phyloP scores from a whole-genome alignment of 2,113 vertebrate species.

The Canis aureus region DNA sequence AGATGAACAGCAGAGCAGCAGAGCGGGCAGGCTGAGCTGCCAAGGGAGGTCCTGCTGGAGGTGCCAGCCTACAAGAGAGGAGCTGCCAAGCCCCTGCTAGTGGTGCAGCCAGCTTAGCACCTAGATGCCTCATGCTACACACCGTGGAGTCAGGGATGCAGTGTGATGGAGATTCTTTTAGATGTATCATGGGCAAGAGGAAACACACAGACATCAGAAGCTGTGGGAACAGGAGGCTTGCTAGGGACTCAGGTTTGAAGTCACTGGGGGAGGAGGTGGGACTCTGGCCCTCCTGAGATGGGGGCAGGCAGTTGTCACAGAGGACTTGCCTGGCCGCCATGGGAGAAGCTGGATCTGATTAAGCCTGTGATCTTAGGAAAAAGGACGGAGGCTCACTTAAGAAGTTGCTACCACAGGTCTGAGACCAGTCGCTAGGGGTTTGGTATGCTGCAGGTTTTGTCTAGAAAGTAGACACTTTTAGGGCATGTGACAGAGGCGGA shows the following conservation, averaged over 20 bases:
- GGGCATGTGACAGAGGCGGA: neutral
- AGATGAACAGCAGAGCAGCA: rapidly evolving
- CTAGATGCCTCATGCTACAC: neutral
- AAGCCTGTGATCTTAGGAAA: neutral
- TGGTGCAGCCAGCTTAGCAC: neutral
- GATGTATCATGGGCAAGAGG: neutral
- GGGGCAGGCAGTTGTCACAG: neutral
- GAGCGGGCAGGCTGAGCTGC: neutral
- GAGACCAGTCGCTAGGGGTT: neutral
- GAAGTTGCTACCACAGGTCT: neutral
- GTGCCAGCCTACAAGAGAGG: rapidly evolving
- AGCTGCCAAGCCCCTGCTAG: neutral
- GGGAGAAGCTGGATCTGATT: no score
- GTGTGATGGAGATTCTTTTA: rapidly evolving
- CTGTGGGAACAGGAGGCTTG: neutral
- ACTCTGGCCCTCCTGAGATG: neutral
- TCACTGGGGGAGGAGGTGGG: neutral
- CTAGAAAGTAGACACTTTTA: neutral
- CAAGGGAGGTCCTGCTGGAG: no score
- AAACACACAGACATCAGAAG: neutral
- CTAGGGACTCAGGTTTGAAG: neutral
- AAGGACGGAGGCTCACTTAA: neutral
- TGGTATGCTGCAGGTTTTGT: neutral
- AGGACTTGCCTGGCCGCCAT: no score
- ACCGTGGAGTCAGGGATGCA: neutral